phyloP scores from a whole-genome alignment of 2,797 vertebrate species.

The Oryzias dopingdopingensis region DNA sequence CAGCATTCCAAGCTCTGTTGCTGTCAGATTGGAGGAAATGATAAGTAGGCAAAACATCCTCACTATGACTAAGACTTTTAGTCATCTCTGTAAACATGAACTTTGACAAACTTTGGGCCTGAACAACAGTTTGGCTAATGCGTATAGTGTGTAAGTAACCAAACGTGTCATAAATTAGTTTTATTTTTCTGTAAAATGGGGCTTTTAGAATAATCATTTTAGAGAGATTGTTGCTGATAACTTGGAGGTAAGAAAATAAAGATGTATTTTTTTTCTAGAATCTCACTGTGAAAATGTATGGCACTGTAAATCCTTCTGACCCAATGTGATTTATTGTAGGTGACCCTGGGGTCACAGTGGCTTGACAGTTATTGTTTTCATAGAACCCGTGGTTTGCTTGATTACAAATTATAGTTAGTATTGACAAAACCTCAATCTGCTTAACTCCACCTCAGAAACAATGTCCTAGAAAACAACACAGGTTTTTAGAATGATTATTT shows the following conservation, averaged over 20 bases:
- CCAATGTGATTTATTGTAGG: constrained; percentile 15
- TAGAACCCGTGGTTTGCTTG: constrained; percentile 47
- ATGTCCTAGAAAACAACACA: too few relatives aligned
- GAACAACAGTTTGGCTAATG: not conserved
- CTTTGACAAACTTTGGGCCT: constrained; percentile 3
- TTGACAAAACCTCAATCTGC: constrained; percentile 64
- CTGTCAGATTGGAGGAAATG: constrained; percentile 59
- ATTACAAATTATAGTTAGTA: constrained; percentile 60
- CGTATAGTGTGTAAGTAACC: not conserved
- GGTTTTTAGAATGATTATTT: too few relatives aligned
- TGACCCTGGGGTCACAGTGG: constrained; percentile 17
- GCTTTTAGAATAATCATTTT: too few relatives aligned
- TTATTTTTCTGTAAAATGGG: too few relatives aligned
- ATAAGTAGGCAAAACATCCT: constrained; percentile 57
- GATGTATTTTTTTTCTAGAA: too few relatives aligned
- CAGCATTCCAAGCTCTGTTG: constrained; percentile 64
- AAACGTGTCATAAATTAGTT: too few relatives aligned
- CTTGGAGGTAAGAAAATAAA: too few relatives aligned
- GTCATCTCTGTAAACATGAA: constrained; percentile 13
- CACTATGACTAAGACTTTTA: constrained; percentile 17
- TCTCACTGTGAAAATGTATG: not conserved
- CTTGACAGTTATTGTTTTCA: constrained; percentile 22
- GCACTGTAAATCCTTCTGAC: constrained; percentile 16
- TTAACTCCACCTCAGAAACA: constrained; percentile 55
- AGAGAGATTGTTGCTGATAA: too few relatives aligned